Base-by-base conservation (phyloP, 2,888 invertebrate species). In the Listrodromus nycthemerus region DNA sequence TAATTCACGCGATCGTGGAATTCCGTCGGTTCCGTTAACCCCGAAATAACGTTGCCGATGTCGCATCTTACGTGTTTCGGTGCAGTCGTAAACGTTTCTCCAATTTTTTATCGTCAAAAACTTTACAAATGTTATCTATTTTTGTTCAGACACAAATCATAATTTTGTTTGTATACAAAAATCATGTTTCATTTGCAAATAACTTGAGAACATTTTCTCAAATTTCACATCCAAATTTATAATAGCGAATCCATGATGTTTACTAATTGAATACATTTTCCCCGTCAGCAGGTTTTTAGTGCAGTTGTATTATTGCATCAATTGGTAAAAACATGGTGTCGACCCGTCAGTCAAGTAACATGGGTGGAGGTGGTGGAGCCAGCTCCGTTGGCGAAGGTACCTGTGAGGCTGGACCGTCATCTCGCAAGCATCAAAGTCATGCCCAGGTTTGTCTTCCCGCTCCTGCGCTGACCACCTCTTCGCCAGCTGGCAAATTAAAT, bases 311-410 rank as follows among this genome's bases (percentile, higher is more conserved):
- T 66, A 55, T 50, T 6, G 27, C 48, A 48, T 37, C 24, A 61
- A 66, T 19, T 41, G 71, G 58, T 67, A 67, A 73, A 21, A 66
- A 66, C 70, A 95, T 95, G 95, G 95, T 95, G 86, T 95, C 94
- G 33, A 95, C 95, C 81, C 94, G 95, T 88, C 94, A 94, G 89
- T 94, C 95, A 91, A 94, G 94, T 86, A 95, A 93, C 88, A 94
- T 94, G 87, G 93, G 92, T 85, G 93, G 92, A 85, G 93, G 93
- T 84, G 90, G 89, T 85, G 91, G 91, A 80, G 92, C 92, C 73
- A 91, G 91, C 70, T 88, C 91, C 19, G 91, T 89, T 33, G 87
- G 89, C 7, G 92, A 92, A 76, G 86, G 87, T 6, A 85, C 87
- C 21, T 83, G 86, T 66, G 93, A 92, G 67, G 84, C 88, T 33